Evolutionary conservation across 2,888 invertebrate species (phyloP), one percentile per base, ranked within the genome.

Genomic region (Coleophora flavipennella): DNA sequence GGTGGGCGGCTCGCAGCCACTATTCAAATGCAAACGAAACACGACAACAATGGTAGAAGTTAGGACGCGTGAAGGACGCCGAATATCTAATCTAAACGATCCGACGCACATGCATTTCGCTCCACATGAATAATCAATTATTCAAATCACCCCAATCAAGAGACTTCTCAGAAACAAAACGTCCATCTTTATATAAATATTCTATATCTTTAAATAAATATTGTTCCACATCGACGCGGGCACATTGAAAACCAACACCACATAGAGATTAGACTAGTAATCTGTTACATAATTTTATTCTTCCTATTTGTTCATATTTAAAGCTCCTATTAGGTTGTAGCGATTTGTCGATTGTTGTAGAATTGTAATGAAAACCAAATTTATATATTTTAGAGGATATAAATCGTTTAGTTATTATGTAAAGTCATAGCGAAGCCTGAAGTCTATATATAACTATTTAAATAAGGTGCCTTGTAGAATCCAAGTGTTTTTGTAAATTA

Each of bases 41-140:
- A 67, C 62, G 73, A 83, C 62, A 73, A 83, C 81, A 83, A 81
- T 81, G 75, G 83, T 74, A 77, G 78, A 74, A 78, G 78, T 76
- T 77, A 79, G 81, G 83, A 77, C 81, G 80, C 77, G 80, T 81
- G 79, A 84, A 83, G 83, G 83, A 79, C 83, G 77, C 67, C 66
- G 76, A 63, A 77, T 78, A 80, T 79, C 75, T 76, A 73, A 80
- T 79, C 71, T 51, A 60, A 66, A 66, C 66, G 74, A 79, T 78
- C 78, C 70, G 70, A 61, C 68, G 67, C 69, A 75, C 69, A 78
- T 74, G 71, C 72, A 73, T 77, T 73, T 74, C 60, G 70, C 70
- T 73, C 69, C 67, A 76, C 75, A 80, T 83, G 81, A 83, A 85
- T 84, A 84, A 81, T 75, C 76, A 81, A 83, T 81, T 81, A 83